These are phyloP conservation scores for Aplysia californica DNA, from an alignment of 1,140 invertebrate species.

Conservation along the genomic window DNA sequence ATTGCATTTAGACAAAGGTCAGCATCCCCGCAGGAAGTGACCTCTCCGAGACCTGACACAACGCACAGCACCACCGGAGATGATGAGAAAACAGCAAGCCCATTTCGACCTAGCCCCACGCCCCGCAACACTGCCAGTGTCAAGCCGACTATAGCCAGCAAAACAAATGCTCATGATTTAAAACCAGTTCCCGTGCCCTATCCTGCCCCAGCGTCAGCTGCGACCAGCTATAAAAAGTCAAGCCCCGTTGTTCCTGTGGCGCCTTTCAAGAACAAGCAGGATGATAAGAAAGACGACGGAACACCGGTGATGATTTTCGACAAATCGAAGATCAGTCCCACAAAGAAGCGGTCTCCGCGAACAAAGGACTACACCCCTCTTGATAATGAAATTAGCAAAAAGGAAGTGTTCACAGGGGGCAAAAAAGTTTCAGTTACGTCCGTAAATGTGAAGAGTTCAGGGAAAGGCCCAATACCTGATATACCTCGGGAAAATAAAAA, in stretches of 20 bases:
- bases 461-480: too few relatives aligned
- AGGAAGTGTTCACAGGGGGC: too few relatives aligned
- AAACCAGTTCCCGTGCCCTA: neutral
- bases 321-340: slow-evolving; percentile 19
- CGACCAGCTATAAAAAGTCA: slow-evolving; percentile 28
- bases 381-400: too few relatives aligned
- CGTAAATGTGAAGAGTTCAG: too few relatives aligned
- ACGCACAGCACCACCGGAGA: too few relatives aligned
- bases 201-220: slow-evolving; percentile 18
- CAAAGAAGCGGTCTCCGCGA: neutral
- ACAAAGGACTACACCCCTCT: slow-evolving; percentile 18
- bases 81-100: too few relatives aligned
- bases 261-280: slow-evolving; percentile 27
- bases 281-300: slow-evolving; percentile 18
- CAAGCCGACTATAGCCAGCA: slow-evolving; percentile 13
- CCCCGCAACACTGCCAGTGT: slow-evolving; percentile 29
- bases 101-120: neutral
- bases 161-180: neutral
- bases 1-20: too few relatives aligned
- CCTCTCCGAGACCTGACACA: too few relatives aligned
- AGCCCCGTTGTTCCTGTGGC: slow-evolving; percentile 32
- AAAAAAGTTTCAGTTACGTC: too few relatives aligned
- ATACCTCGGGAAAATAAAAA: too few relatives aligned
- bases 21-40: too few relatives aligned
- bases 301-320: slow-evolving; percentile 11